These are phyloP conservation scores for Hydraecia micacea DNA, from an alignment of 2,888 invertebrate species.

Conservation along the genomic window DNA sequence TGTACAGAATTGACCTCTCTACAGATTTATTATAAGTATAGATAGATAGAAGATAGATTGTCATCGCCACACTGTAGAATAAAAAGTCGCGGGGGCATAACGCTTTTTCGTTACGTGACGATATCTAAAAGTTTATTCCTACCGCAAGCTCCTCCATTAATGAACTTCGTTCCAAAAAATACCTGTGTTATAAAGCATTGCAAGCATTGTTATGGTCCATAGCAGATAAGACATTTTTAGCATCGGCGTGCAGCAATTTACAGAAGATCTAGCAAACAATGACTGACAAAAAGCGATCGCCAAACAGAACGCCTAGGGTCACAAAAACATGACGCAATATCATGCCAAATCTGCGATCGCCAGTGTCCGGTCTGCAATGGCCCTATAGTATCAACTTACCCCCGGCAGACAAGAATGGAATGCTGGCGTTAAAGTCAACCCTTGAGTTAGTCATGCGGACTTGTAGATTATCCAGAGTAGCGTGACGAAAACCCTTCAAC, in stretches of 20 bases:
- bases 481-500: conserved; percentile 16
- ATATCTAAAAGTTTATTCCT: too few species aligned
- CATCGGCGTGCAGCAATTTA: background rate
- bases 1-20: too few species aligned
- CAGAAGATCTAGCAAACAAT: background rate
- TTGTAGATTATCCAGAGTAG: conserved; percentile 8
- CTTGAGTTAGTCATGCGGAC: conserved; percentile 15
- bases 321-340: background rate
- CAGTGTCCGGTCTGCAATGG: background rate
- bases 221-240: background rate
- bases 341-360: background rate
- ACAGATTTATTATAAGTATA: too few species aligned
- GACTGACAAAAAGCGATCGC: background rate
- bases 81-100: too few species aligned
- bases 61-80: too few species aligned
- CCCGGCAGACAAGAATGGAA: conserved; percentile 18
- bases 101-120: too few species aligned
- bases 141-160: too few species aligned
- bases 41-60: too few species aligned
- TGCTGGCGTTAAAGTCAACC: conserved; percentile 26
- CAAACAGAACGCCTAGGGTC: background rate
- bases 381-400: conserved; percentile 8
- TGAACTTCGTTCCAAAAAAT: background rate
- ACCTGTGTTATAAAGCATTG: background rate
- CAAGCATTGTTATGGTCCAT: background rate